Percentiles rank a stretch among this genome's conserved stretches.
Evolutionary conservation across 2,888 invertebrate genomes (phyloP).

Genomic region (Dorcus hopei): DNA sequence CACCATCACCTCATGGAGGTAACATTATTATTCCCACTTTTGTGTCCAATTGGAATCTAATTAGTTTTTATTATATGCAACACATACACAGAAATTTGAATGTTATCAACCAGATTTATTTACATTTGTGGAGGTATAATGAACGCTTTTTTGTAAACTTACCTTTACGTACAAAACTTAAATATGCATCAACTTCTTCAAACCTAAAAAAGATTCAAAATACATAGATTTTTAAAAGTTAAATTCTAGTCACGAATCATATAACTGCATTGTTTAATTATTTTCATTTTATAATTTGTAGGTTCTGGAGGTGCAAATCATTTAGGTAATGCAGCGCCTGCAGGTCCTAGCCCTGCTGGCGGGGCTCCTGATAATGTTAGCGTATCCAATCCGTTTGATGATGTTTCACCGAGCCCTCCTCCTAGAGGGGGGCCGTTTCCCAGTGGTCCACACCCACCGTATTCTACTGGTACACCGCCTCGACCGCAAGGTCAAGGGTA

Average conservation of each 20-base stretch:
- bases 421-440: slow-evolving; percentile 44
- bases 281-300: slow-evolving; percentile 17
- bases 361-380: slow-evolving; percentile 70
- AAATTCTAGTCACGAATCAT: too few relatives aligned
- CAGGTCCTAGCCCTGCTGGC: slow-evolving; percentile 48
- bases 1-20: slow-evolving; percentile 65
- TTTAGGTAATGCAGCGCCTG: slow-evolving; percentile 45
- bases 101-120: too few relatives aligned
- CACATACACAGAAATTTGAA: too few relatives aligned
- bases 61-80: too few relatives aligned
- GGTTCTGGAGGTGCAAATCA: slow-evolving; percentile 48
- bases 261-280: too few relatives aligned
- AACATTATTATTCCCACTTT: slow-evolving; percentile 25
- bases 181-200: too few relatives aligned
- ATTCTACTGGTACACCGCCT: slow-evolving; percentile 48
- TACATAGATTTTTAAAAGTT: too few relatives aligned
- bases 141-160: too few relatives aligned
- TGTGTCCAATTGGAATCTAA: too few relatives aligned
- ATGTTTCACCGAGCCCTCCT: slow-evolving; percentile 59
- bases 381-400: slow-evolving; percentile 85
- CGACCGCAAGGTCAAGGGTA: slow-evolving; percentile 49
- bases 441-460: slow-evolving; percentile 49
- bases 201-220: too few relatives aligned
- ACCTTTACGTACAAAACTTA: too few relatives aligned
- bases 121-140: background rate